Percentiles rank a stretch among this genome's conserved stretches.
These are phyloP conservation scores for Morone saxatilis DNA, from an alignment of 2,113 vertebrate genomes.

Conservation along the genomic window DNA sequence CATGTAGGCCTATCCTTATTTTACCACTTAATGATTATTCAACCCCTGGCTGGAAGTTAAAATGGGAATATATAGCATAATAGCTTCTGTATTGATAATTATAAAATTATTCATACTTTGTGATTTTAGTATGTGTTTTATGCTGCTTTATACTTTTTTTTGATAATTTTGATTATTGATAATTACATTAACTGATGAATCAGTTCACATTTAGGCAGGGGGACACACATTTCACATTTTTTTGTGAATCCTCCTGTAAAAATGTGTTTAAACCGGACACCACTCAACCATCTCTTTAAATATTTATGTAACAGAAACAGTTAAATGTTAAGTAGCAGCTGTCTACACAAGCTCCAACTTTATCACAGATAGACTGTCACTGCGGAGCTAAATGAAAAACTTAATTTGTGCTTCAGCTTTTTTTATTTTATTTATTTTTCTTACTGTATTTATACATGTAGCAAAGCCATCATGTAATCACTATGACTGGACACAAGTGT, in stretches of 20 bases:
- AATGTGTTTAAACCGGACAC: neutral
- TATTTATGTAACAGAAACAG: neutral
- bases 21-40: neutral
- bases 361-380: neutral
- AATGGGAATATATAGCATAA: neutral
- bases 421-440: neutral
- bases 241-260: neutral
- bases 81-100: neutral
- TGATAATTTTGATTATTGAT: neutral
- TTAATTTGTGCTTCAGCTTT: neutral
- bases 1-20: neutral
- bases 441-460: neutral
- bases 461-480: neutral
- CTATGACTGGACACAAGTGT: neutral
- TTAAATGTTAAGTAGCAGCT: constrained; percentile 19
- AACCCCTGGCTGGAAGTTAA: neutral
- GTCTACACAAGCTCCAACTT: neutral
- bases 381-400: neutral
- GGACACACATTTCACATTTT: neutral
- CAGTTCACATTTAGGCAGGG: neutral
- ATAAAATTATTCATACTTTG: neutral
- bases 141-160: neutral
- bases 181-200: neutral
- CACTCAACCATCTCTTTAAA: neutral
- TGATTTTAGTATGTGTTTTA: too few relatives aligned